These are phyloP conservation scores for Acomys russatus DNA, from an alignment of 2,797 vertebrate genomes.

Conservation along the genomic window DNA sequence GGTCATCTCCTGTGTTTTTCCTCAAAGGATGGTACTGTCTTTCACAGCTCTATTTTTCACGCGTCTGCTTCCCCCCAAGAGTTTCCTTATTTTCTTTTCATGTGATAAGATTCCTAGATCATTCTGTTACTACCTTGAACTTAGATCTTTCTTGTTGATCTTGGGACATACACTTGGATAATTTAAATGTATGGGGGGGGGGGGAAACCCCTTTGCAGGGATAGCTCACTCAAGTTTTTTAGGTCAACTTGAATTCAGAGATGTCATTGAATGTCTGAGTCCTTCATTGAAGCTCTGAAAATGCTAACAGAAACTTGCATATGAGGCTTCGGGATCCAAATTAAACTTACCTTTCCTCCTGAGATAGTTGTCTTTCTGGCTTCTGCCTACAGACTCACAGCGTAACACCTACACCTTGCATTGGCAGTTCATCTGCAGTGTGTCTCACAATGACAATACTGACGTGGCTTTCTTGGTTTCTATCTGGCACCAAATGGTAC, in stretches of 20 bases:
- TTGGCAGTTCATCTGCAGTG: neutral
- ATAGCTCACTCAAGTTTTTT: neutral
- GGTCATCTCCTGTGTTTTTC: neutral
- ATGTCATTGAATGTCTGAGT: neutral
- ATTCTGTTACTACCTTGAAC: neutral
- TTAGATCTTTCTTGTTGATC: constrained; percentile 36
- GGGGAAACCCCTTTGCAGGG: constrained; percentile 9
- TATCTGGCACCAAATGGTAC: neutral
- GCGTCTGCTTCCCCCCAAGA: neutral
- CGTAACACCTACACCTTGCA: neutral
- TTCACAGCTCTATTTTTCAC: neutral
- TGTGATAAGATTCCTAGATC: neutral
- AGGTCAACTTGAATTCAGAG: neutral
- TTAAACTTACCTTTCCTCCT: constrained; percentile 12
- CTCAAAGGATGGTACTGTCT: neutral
- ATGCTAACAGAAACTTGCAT: neutral
- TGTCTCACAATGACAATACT: neutral
- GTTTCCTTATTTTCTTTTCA: neutral
- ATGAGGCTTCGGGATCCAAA: neutral
- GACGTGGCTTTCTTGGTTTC: neutral
- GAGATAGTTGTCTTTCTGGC: neutral
- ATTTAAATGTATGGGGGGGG: neutral
- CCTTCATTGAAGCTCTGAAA: neutral
- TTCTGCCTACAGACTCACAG: constrained; percentile 10
- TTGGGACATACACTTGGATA: neutral